These are phyloP conservation scores for Phyllotreta cruciferae DNA, from an alignment of 2,888 invertebrate species.

Conservation along the genomic window DNA sequence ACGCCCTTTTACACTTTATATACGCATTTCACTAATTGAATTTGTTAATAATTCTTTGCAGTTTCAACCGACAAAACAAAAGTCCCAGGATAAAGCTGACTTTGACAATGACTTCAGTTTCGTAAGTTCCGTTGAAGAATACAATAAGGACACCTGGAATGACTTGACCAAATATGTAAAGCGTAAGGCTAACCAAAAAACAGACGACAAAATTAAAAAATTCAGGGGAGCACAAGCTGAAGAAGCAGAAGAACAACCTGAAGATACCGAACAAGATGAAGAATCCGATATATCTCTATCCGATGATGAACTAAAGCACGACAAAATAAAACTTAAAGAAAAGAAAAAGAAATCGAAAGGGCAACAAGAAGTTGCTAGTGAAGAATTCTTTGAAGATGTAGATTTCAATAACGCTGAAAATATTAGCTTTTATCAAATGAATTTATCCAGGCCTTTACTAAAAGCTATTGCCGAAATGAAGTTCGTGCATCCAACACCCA, in stretches of 20 bases:
- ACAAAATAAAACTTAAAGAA: conserved; percentile 72
- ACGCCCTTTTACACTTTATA: not conserved
- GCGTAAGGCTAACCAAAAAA: conserved; percentile 78
- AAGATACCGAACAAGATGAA: conserved; percentile 62
- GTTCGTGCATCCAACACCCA: conserved; percentile 94
- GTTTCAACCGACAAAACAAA: conserved; percentile 85
- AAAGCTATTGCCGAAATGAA: conserved; percentile 89
- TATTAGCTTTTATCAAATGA: conserved; percentile 90
- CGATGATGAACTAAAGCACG: conserved; percentile 79
- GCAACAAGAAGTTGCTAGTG: conserved; percentile 55
- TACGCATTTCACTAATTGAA: not conserved
- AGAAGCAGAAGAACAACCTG: conserved; percentile 60
- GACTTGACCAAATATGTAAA: conserved; percentile 53
- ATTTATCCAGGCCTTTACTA: conserved; percentile 90
- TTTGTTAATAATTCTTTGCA: conserved; percentile 21
- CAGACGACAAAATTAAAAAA: conserved; percentile 84
- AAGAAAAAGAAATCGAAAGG: conserved; percentile 64
- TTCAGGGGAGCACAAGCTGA: conserved; percentile 60
- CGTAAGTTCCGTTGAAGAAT: conserved; percentile 77
- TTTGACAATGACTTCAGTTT: conserved; percentile 86
- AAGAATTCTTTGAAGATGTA: conserved; percentile 64
- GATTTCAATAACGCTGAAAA: conserved; percentile 70
- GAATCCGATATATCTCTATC: conserved; percentile 72
- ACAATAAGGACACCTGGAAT: conserved; percentile 70
- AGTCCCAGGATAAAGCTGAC: conserved; percentile 71